Conservation (phyloP, 2,888 invertebrate species). For the Amiota minor region DNA sequence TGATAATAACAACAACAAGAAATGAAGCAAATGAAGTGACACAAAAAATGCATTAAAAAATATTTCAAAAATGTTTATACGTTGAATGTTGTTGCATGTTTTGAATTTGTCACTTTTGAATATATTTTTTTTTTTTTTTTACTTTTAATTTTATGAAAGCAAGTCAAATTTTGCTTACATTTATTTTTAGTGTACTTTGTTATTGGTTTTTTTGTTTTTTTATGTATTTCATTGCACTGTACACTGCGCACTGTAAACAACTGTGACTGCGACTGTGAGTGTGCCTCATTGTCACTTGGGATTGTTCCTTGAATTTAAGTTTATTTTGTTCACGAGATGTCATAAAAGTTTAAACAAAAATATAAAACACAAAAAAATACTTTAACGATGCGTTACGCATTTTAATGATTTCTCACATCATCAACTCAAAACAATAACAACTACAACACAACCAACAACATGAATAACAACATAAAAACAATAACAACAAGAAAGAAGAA, state of each 20-base stretch:
- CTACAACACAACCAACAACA: not conserved
- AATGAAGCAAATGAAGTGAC: constrained; percentile 15
- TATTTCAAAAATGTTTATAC: not conserved
- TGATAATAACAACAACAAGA: not conserved
- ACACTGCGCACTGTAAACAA: too few relatives aligned
- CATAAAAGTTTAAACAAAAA: constrained; percentile 27
- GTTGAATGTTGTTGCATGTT: not conserved
- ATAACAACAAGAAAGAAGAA: not conserved
- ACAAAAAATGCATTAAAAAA: constrained; percentile 25
- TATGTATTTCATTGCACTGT: not conserved
- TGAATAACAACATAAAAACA: not conserved
- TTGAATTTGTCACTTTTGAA: too few relatives aligned
- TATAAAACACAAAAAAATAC: not conserved
- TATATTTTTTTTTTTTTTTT: too few relatives aligned
- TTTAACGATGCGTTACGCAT: constrained; percentile 38
- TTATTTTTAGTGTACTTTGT: not conserved
- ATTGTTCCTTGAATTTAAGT: constrained; percentile 19
- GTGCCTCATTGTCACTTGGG: not conserved
- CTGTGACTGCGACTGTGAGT: too few relatives aligned
- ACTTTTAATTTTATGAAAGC: too few relatives aligned
- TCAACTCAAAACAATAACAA: not conserved
- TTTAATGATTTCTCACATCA: constrained; percentile 28
- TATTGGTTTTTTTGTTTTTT: constrained; percentile 1
- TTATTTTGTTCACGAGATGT: constrained; percentile 31
- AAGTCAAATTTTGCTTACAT: too few relatives aligned